Evolutionary conservation across 2,888 invertebrate genomes (phyloP).

Genomic region (Dorcus hopei): DNA sequence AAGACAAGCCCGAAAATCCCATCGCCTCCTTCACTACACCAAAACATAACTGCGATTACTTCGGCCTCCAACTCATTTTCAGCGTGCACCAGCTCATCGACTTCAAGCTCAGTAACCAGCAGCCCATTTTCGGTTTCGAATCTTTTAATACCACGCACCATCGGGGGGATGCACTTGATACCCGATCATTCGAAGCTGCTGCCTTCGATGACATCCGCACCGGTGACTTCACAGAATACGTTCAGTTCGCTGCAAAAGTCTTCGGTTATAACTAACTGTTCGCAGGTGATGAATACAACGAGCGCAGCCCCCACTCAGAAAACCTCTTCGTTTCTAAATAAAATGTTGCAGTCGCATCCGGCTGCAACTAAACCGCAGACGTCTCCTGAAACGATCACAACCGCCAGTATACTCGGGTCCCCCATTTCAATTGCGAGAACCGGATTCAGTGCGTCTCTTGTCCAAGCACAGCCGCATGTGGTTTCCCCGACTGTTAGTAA

Average conservation of each 20-base stretch:
- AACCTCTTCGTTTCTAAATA: slow-evolving; percentile 45
- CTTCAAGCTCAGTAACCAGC: slow-evolving; percentile 3
- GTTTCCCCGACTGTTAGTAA: slow-evolving; percentile 37
- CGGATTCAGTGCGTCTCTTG: slow-evolving; percentile 41
- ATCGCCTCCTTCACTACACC: slow-evolving; percentile 11
- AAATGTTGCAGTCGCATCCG: slow-evolving; percentile 50
- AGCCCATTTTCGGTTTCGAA: slow-evolving; percentile 25
- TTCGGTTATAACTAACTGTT: neutral
- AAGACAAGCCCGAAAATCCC: slow-evolving; percentile 21
- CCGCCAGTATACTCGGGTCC: slow-evolving; percentile 46
- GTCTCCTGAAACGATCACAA: slow-evolving; percentile 46
- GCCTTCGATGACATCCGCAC: slow-evolving; percentile 22
- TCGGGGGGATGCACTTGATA: slow-evolving; percentile 36
- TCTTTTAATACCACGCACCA: slow-evolving; percentile 21
- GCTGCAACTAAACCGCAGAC: slow-evolving; percentile 47
- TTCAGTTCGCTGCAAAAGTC: neutral
- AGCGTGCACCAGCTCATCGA: neutral
- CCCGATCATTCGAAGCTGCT: slow-evolving; percentile 41
- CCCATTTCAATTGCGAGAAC: slow-evolving; percentile 40
- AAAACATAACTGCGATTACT: neutral
- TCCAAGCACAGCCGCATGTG: slow-evolving; percentile 45
- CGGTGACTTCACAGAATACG: slow-evolving; percentile 4
- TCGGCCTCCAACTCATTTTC: neutral
- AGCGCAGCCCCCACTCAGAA: slow-evolving; percentile 26
- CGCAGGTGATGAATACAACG: slow-evolving; percentile 5